Base-by-base conservation (phyloP, 2,888 invertebrate species). In the Drosophila buzzatii region DNA sequence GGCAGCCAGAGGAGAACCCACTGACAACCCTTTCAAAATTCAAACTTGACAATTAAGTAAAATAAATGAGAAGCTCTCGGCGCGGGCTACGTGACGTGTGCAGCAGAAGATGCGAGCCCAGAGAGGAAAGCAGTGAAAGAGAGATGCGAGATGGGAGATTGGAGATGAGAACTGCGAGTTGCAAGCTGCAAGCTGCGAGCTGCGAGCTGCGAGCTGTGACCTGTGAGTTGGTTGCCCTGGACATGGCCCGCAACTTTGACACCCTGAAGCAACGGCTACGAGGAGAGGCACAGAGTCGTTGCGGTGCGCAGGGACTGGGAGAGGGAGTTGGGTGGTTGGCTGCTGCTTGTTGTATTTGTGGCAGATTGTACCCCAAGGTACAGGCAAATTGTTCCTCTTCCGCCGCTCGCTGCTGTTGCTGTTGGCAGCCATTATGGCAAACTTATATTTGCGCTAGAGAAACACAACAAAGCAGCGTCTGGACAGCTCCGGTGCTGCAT, bases 41-140 rank as follows among this genome's bases (percentile, higher is more conserved):
- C 81, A 81, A 80, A 86, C 90, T 90, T 90, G 86, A 90, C 90
- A 89, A 90, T 91, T 90, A 90, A 89, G 91, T 89, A 90, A 89
- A 90, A 90, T 90, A 89, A 90, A 90, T 91, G 90, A 91, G 86
- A 73, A 83, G 82, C 75, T 74, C 73, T 73, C 82, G 71, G 69
- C 73, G 66, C 58, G 66, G 75, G 69, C 67, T 75, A 86, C 85
- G 85, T 84, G 85, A 84, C 81, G 87, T 80, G 79, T 67, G 66
- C 73, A 76, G 47, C 70, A 76, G 39, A 84, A 84, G 87, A 87
- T 85, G 87, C 76, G 75, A 71, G 64, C 20, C 35, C 51, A 52
- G 55, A 55, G 73, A 53, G 62, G 42, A 60, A 56, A 39, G 44
- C 49, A 35, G 35, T 1, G 42, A 51, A 18, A 35, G 33, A 51